These are phyloP conservation scores for Zootoca vivipara DNA, from an alignment of 2,113 vertebrate genomes.

Conservation along the genomic window DNA sequence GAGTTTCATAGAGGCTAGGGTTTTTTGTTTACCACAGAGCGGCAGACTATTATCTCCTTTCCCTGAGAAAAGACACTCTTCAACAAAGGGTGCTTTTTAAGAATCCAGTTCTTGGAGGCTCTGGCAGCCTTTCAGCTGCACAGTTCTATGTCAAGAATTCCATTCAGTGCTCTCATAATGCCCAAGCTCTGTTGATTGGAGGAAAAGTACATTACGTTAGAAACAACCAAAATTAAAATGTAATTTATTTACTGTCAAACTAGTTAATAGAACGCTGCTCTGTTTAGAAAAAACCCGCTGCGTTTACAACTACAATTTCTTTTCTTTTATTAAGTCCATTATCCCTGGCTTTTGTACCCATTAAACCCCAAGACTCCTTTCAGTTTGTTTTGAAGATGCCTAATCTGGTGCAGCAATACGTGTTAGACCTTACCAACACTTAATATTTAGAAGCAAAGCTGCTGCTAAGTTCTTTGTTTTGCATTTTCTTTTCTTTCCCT, in stretches of 20 bases:
- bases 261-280: not conserved
- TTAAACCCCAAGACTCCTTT: conserved; percentile 15
- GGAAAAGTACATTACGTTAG: conserved; percentile 2
- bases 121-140: conserved; percentile 14
- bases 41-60: not conserved
- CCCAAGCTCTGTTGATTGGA: conserved; percentile 1
- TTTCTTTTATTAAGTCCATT: conserved; percentile 35
- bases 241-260: not conserved
- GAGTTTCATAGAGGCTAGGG: not conserved
- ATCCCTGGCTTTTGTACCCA: conserved; percentile 29
- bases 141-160: conserved; percentile 8
- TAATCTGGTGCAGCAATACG: not conserved
- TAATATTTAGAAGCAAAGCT: not conserved
- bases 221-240: conserved; percentile 30
- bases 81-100: conserved; percentile 25
- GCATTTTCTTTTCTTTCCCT: conserved; percentile 64
- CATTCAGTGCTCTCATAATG: not conserved
- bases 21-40: conserved; percentile 2
- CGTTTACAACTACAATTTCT: conserved; percentile 13
- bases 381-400: conserved; percentile 21
- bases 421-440: conserved; percentile 28
- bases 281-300: not conserved
- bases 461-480: conserved; percentile 42
- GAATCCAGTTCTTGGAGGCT: not conserved
- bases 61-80: not conserved